phyloP scores from a whole-genome alignment of 2,888 invertebrate species.

The Clitarchus hookeri region DNA sequence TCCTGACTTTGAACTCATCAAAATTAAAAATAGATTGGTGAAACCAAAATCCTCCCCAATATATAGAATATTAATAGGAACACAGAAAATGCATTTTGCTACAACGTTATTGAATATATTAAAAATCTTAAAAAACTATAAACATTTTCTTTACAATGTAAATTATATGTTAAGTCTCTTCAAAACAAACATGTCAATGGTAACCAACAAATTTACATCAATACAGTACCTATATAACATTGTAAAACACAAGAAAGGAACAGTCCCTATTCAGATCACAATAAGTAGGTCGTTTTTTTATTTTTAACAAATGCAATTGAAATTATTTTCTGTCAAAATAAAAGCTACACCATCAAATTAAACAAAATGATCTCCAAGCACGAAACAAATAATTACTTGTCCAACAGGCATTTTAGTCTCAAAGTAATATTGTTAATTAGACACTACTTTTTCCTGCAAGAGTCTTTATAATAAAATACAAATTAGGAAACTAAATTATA shows the following conservation, averaged over 20 bases:
- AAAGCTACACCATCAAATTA: neutral
- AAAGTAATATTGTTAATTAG: neutral
- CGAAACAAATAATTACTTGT: neutral
- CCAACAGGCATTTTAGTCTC: neutral
- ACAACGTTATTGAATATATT: neutral
- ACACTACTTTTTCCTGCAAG: neutral
- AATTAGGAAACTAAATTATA: neutral
- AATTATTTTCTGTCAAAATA: neutral
- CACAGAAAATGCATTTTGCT: neutral
- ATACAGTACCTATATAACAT: neutral
- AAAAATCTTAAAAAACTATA: neutral
- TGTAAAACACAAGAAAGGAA: neutral
- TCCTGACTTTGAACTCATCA: neutral
- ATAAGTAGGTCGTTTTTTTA: neutral
- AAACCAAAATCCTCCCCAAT: neutral
- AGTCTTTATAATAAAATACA: conserved; percentile 5
- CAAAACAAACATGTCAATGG: neutral
- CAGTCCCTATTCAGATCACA: conserved; percentile 1
- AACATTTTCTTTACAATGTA: neutral
- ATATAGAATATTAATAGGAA: neutral
- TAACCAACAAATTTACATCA: neutral
- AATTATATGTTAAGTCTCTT: neutral
- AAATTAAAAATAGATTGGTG: neutral
- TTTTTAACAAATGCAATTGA: neutral
- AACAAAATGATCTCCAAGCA: neutral